These are phyloP conservation scores for Harpagoxenus sublaevis DNA, from an alignment of 2,888 invertebrate genomes.

Conservation along the genomic window DNA sequence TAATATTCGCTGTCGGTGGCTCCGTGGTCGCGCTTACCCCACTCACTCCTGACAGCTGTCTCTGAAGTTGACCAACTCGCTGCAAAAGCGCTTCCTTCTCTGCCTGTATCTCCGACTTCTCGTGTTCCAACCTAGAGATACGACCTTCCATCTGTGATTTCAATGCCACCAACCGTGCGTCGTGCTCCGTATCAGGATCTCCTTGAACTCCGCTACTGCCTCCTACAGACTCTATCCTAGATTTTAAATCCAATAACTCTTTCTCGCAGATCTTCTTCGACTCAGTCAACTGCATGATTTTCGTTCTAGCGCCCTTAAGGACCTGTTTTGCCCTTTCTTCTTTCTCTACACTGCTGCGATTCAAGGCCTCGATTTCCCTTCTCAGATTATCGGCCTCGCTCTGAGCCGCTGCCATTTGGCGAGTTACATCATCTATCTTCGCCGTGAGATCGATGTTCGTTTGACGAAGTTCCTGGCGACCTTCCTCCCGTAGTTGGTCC, in stretches of 20 bases:
- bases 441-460: conserved; percentile 77
- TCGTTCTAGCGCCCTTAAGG: conserved; percentile 91
- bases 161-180: conserved; percentile 88
- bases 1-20: conserved; percentile 96
- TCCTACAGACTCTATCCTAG: conserved; percentile 77
- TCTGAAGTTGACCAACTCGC: conserved; percentile 90
- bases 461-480: conserved; percentile 86
- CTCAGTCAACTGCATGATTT: conserved; percentile 91
- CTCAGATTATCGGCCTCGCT: conserved; percentile 90
- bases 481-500: conserved; percentile 86
- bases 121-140: conserved; percentile 91
- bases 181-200: conserved; percentile 82
- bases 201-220: conserved; percentile 39
- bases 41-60: conserved; percentile 90
- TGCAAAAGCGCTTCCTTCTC: conserved; percentile 91
- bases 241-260: conserved; percentile 81
- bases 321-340: conserved; percentile 90
- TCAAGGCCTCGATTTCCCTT: conserved; percentile 89
- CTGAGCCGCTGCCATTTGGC: conserved; percentile 86
- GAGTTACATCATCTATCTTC: conserved; percentile 83
- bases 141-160: conserved; percentile 91
- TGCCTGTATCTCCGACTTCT: conserved; percentile 89
- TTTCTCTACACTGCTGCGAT: conserved; percentile 88
- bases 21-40: conserved; percentile 88
- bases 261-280: conserved; percentile 88